A percentile compares a stretch with the other conserved stretches of the same genome.
These are phyloP conservation scores for Colistium nudipinnis DNA, from an alignment of 2,113 vertebrate species.

Conservation along the genomic window DNA sequence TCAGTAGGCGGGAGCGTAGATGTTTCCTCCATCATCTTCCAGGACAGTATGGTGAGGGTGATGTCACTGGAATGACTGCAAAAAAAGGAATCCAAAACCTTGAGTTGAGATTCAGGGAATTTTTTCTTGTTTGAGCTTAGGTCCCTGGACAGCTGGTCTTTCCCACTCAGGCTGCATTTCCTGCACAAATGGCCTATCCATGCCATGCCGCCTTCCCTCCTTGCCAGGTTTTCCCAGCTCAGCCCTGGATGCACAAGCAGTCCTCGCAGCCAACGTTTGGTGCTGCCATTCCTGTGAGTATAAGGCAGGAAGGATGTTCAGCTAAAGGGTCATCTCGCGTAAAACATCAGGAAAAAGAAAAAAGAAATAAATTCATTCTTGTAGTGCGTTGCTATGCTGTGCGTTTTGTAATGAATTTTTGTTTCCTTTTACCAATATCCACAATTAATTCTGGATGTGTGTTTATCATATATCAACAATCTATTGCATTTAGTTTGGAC, in stretches of 20 bases:
- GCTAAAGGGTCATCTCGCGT: neutral
- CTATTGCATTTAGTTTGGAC: too few relatives aligned
- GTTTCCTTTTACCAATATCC: too few relatives aligned
- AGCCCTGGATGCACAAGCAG: slow-evolving; percentile 31
- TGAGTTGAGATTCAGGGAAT: neutral
- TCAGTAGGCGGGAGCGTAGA: slow-evolving; percentile 70
- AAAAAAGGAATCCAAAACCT: slow-evolving; percentile 1
- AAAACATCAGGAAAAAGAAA: neutral
- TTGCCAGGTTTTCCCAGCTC: slow-evolving; percentile 23
- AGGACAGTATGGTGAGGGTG: slow-evolving; percentile 61
- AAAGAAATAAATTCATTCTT: neutral
- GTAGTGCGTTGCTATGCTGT: neutral
- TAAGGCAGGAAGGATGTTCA: neutral
- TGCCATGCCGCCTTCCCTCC: slow-evolving; percentile 15
- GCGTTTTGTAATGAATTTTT: too few relatives aligned
- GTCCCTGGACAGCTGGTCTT: slow-evolving; percentile 15
- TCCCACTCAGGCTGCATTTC: slow-evolving; percentile 25
- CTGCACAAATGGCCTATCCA: slow-evolving; percentile 3
- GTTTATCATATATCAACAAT: too few relatives aligned
- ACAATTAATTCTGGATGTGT: too few relatives aligned
- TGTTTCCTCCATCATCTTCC: slow-evolving; percentile 76
- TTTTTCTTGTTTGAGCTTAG: neutral
- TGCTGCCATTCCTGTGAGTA: slow-evolving; percentile 58
- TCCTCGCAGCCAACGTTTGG: slow-evolving; percentile 12
- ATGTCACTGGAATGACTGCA: neutral